Evolutionary conservation across 2,113 vertebrate genomes (phyloP).

Genomic region (Engraulis encrasicolus): DNA sequence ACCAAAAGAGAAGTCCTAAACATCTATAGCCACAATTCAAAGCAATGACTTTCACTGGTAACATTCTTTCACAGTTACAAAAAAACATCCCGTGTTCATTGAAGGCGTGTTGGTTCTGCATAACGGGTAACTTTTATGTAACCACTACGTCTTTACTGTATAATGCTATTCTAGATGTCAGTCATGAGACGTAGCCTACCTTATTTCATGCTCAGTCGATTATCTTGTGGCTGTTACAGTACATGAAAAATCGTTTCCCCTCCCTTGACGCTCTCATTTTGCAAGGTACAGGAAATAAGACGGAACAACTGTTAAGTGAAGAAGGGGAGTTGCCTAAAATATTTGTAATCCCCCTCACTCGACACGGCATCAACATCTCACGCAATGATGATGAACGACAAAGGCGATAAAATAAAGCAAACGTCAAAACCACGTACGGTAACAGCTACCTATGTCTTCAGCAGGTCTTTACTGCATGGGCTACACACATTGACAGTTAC

Average conservation of each 20-base stretch:
- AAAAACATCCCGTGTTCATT: background rate
- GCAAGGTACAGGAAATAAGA: conserved; percentile 47
- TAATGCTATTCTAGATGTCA: background rate
- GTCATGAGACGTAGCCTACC: conserved; percentile 31
- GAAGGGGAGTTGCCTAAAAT: conserved; percentile 45
- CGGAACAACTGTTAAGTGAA: conserved; percentile 35
- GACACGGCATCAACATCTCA: background rate
- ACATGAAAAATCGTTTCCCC: background rate
- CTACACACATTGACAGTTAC: too few species aligned
- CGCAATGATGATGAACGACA: background rate
- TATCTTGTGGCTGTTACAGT: background rate
- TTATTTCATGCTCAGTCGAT: conserved; percentile 42
- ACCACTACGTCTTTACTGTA: too few species aligned
- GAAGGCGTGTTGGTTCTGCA: background rate
- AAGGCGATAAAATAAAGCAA: too few species aligned
- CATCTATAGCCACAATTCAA: too few species aligned
- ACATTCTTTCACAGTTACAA: background rate
- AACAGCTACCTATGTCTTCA: too few species aligned
- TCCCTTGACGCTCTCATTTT: background rate
- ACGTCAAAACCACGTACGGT: too few species aligned
- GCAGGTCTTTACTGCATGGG: too few species aligned
- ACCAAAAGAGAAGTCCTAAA: too few species aligned
- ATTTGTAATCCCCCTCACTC: background rate
- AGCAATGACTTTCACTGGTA: background rate
- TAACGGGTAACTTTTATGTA: background rate